A percentile compares a stretch with the other conserved stretches of the same genome.
These are phyloP conservation scores for Geococcyx californianus DNA, from an alignment of 2,113 vertebrate genomes.

Conservation along the genomic window DNA sequence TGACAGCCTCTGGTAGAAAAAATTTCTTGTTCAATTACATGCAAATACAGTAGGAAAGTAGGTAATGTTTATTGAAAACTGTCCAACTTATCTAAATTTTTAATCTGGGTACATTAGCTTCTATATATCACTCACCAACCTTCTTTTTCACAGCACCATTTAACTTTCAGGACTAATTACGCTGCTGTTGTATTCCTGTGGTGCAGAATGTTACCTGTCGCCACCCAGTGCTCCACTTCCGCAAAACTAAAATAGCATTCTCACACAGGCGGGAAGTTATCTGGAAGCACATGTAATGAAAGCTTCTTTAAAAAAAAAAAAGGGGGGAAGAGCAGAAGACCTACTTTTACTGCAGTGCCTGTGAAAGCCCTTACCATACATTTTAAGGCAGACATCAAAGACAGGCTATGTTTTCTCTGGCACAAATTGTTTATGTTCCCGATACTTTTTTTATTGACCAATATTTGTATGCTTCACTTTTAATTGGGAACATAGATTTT, in stretches of 20 bases:
- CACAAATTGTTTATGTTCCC: background rate
- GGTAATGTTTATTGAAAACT: background rate
- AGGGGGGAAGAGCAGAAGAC: background rate
- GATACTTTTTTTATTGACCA: background rate
- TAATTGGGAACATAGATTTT: background rate
- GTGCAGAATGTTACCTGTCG: accelerated
- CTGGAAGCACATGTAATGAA: background rate
- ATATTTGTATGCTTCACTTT: background rate
- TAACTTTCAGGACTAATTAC: background rate
- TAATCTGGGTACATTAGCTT: background rate
- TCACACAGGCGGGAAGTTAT: background rate
- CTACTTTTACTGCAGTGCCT: background rate
- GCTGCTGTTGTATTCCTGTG: background rate
- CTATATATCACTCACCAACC: background rate
- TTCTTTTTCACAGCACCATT: background rate
- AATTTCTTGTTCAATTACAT: background rate
- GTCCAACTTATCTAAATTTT: background rate
- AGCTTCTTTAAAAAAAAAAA: background rate
- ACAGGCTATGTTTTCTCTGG: background rate
- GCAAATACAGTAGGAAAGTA: background rate
- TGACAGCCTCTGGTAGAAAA: background rate
- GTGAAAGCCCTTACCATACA: background rate
- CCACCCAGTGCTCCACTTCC: background rate
- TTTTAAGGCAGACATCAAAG: background rate
- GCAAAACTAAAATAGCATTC: background rate